Percentiles rank a stretch among this genome's conserved stretches.
These are phyloP conservation scores for Pterois miles DNA, from an alignment of 2,797 vertebrate genomes.

Conservation along the genomic window DNA sequence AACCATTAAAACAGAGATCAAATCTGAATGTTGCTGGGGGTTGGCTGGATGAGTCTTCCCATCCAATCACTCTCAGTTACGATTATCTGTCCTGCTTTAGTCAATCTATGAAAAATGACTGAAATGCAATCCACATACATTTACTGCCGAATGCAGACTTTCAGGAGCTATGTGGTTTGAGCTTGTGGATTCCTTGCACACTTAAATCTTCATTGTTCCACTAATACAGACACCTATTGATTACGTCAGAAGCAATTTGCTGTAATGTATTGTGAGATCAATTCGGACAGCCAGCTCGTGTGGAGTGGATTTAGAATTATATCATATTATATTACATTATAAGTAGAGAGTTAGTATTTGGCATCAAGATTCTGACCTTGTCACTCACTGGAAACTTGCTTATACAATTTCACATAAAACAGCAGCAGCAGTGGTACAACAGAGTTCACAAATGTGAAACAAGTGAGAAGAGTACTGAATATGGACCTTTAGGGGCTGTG, in stretches of 20 bases:
- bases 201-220: conserved; percentile 26
- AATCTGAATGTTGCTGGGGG: not conserved
- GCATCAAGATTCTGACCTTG: not conserved
- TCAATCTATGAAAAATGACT: conserved; percentile 3
- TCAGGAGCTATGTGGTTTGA: conserved; percentile 27
- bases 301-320: not conserved
- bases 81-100: conserved; percentile 24
- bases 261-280: conserved; percentile 44
- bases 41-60: not conserved
- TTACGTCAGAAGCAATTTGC: conserved; percentile 5
- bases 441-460: not conserved
- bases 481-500: not conserved
- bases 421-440: not conserved
- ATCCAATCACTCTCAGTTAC: not conserved
- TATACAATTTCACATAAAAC: not conserved
- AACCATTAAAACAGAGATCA: not conserved
- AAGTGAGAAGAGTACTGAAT: not conserved
- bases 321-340: not conserved
- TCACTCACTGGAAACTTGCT: not conserved
- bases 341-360: not conserved
- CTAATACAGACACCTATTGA: conserved; percentile 27
- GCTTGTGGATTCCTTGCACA: not conserved
- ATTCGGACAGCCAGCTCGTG: not conserved
- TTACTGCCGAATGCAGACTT: conserved; percentile 20
- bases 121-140: conserved; percentile 42